These are phyloP conservation scores for Oxygymnocypris stewartii DNA, from an alignment of 2,113 vertebrate genomes.

Conservation along the genomic window DNA sequence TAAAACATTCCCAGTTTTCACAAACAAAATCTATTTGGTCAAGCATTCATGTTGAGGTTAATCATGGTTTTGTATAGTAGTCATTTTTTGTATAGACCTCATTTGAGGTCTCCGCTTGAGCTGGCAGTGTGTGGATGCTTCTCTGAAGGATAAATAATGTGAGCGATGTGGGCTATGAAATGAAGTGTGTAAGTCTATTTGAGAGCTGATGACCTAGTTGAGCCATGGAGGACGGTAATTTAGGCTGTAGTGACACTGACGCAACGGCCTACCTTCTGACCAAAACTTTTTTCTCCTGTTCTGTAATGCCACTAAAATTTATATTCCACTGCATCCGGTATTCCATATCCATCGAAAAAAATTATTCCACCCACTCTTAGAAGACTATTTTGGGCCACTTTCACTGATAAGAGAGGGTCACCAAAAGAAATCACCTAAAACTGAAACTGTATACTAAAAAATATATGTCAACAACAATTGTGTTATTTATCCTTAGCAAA, in stretches of 20 bases:
- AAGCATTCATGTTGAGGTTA: neutral
- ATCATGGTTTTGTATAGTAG: neutral
- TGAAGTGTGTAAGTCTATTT: constrained; percentile 41
- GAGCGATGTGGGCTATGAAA: constrained; percentile 18
- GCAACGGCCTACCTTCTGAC: constrained; percentile 34
- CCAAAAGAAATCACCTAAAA: neutral
- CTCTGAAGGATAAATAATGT: constrained; percentile 38
- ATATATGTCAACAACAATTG: neutral
- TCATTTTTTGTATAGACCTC: too few species aligned
- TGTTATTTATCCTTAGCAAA: neutral
- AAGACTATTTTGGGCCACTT: neutral
- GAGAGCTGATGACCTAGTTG: constrained; percentile 58
- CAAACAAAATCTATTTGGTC: neutral
- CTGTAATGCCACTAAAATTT: neutral
- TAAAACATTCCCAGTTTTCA: neutral
- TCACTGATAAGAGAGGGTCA: neutral
- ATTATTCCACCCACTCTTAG: neutral
- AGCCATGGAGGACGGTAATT: constrained; percentile 51
- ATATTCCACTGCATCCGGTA: neutral
- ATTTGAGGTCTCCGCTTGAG: neutral
- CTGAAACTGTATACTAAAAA: neutral
- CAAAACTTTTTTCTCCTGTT: constrained; percentile 1
- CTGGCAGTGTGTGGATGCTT: neutral
- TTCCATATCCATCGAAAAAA: neutral
- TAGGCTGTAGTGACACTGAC: constrained; percentile 55